These are phyloP conservation scores for Odontophorus gujanensis DNA, from an alignment of 2,113 vertebrate genomes.

Conservation along the genomic window DNA sequence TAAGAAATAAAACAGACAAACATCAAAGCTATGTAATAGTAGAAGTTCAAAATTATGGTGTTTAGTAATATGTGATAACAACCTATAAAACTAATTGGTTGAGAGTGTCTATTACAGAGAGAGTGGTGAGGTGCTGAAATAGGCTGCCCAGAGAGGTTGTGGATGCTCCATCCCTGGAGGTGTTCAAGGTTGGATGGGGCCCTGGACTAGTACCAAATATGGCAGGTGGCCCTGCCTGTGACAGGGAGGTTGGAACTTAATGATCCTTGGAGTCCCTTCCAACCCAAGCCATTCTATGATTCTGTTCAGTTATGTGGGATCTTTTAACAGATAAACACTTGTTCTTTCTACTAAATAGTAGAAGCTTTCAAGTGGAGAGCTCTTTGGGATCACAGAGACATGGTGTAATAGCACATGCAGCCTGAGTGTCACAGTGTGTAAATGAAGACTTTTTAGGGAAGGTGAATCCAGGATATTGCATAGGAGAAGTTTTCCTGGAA, in stretches of 20 bases:
- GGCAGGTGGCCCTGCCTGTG: too few species aligned
- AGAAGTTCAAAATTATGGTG: background rate
- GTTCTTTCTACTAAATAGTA: background rate
- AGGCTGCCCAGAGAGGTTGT: too few species aligned
- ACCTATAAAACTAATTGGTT: background rate
- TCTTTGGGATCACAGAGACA: background rate
- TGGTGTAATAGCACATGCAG: background rate
- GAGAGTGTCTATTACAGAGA: background rate
- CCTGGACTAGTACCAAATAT: too few species aligned
- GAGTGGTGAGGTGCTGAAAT: too few species aligned
- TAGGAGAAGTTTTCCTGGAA: background rate
- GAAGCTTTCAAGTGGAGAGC: background rate
- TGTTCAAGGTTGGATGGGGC: too few species aligned
- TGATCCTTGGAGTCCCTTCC: too few species aligned
- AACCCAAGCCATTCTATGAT: too few species aligned
- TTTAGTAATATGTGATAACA: background rate
- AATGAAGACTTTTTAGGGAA: background rate
- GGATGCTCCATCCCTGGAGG: too few species aligned
- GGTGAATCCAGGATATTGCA: background rate
- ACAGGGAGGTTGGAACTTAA: too few species aligned
- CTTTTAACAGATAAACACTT: background rate
- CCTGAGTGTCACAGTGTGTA: background rate
- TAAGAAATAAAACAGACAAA: background rate
- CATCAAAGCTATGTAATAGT: background rate
- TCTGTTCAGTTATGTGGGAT: background rate